Percentiles rank a stretch among this genome's conserved stretches.
phyloP scores from a whole-genome alignment of 2,888 invertebrate species.

The Dione vanillae region DNA sequence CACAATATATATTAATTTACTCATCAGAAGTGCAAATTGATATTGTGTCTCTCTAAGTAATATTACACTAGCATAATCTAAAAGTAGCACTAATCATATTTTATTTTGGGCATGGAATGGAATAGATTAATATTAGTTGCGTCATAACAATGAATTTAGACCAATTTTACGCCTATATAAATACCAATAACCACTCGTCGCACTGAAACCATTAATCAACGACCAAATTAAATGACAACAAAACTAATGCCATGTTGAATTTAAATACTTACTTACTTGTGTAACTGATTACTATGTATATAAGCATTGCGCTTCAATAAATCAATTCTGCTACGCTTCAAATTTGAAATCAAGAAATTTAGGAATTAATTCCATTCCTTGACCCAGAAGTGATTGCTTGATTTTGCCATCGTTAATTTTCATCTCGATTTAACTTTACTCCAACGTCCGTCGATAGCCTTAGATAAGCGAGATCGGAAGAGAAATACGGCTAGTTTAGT shows the following conservation, averaged over 20 bases:
- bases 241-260: slow-evolving; percentile 20
- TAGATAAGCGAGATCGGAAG: slow-evolving; percentile 57
- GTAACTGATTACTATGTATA: slow-evolving; percentile 34
- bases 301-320: slow-evolving; percentile 28
- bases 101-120: neutral
- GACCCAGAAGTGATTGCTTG: slow-evolving; percentile 59
- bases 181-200: slow-evolving; percentile 13
- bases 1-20: too few species aligned
- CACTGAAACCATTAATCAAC: slow-evolving; percentile 27
- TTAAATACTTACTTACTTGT: slow-evolving; percentile 24
- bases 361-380: slow-evolving; percentile 65
- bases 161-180: slow-evolving; percentile 12
- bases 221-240: slow-evolving; percentile 27
- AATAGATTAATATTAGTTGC: neutral
- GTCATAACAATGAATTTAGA: neutral
- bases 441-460: slow-evolving; percentile 52
- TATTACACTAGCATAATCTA: too few species aligned
- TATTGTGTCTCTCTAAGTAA: too few species aligned
- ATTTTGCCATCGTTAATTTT: slow-evolving; percentile 67
- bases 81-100: too few species aligned
- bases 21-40: too few species aligned
- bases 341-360: slow-evolving; percentile 70
- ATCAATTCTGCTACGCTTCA: slow-evolving; percentile 52
- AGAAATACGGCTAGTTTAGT: slow-evolving; percentile 54
- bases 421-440: slow-evolving; percentile 74